Evolutionary conservation across 2,113 vertebrate species (phyloP), one percentile per base, ranked within the genome.

Genomic region (Callaeas wilsoni): DNA sequence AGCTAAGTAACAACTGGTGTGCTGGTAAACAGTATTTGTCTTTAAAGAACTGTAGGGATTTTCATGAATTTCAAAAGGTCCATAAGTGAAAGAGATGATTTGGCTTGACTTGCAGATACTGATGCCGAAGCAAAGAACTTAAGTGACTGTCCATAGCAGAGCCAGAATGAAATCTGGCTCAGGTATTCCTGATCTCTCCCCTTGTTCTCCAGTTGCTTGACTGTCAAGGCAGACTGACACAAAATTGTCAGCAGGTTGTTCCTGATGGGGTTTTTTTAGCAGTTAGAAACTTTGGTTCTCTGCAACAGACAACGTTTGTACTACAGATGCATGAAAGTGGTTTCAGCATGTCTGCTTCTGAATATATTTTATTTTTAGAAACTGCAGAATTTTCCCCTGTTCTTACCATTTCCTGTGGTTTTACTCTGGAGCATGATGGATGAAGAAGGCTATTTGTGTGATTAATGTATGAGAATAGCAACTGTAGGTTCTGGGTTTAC

Each of bases 341-440:
- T 67, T 79, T 86, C 49, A 90, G 64, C 22, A 9, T 83, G 83
- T 90, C 68, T 94, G 68, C 88, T 80, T 91, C 82, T 82, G 78
- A 85, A 81, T 70, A 55, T 13, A 64, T 84, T 93, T 78, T 89
- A 90, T 92, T 92, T 94, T 92, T 94, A 89, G 81, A 91, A 94
- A 46, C 69, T 94, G 67, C n/a, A 91, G 44, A 87, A 71, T 90
- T 96, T 95, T 90, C 60, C 55, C 85, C 71, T 78, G 30, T 71
- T 89, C 69, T 93, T 87, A 79, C 88, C 52, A 64, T 92, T 94
- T 90, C 87, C 90, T 94, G 85, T 83, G 81, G 84, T 92, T 94
- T 95, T 82, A 44, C 37, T 93, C 46, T 64, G 62, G 53, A 82
- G 47, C 5, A 9, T 70, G 87, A 63, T 59, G 92, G 74, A 35